Evolutionary conservation across 2,113 vertebrate species (phyloP).

Genomic region (Ginglymostoma cirratum): DNA sequence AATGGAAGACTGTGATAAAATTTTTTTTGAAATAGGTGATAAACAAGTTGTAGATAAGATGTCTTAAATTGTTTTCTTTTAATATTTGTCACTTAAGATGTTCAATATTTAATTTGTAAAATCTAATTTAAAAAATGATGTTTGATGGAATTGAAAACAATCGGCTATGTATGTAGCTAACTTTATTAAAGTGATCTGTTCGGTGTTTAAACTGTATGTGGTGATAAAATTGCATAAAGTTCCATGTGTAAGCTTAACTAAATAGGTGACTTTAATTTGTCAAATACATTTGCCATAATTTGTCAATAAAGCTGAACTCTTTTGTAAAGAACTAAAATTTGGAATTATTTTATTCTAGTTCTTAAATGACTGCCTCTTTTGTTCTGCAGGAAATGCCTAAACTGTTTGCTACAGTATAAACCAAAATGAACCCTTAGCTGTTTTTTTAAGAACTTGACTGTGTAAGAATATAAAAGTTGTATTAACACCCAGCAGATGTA

Average conservation of each 20-base stretch:
- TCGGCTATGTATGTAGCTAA: conserved; percentile 88
- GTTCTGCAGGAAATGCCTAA: conserved; percentile 79
- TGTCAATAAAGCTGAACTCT: conserved; percentile 81
- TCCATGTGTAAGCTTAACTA: conserved; percentile 93
- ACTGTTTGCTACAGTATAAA: conserved; percentile 74
- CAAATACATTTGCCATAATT: conserved; percentile 82
- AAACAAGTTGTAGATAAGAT: conserved; percentile 77
- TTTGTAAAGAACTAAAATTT: conserved; percentile 82
- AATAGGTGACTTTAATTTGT: conserved; percentile 90
- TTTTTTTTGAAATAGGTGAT: conserved; percentile 57
- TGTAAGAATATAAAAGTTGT: conserved; percentile 79
- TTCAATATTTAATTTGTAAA: conserved; percentile 84
- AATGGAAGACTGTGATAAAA: conserved; percentile 67
- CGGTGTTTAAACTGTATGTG: conserved; percentile 98
- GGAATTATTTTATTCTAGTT: conserved; percentile 76
- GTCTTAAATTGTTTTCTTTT: conserved; percentile 74
- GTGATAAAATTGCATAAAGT: conserved; percentile 88
- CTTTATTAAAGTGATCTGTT: conserved; percentile 75
- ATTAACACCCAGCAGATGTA: conserved; percentile 84
- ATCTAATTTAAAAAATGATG: conserved; percentile 75
- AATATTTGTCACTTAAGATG: conserved; percentile 77
- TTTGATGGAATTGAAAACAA: conserved; percentile 76
- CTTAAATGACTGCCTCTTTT: conserved; percentile 81
- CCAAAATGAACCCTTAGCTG: conserved; percentile 68
- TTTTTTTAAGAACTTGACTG: conserved; percentile 75